Base-by-base conservation (phyloP, 2,797 vertebrate species). In the Chanos chanos region DNA sequence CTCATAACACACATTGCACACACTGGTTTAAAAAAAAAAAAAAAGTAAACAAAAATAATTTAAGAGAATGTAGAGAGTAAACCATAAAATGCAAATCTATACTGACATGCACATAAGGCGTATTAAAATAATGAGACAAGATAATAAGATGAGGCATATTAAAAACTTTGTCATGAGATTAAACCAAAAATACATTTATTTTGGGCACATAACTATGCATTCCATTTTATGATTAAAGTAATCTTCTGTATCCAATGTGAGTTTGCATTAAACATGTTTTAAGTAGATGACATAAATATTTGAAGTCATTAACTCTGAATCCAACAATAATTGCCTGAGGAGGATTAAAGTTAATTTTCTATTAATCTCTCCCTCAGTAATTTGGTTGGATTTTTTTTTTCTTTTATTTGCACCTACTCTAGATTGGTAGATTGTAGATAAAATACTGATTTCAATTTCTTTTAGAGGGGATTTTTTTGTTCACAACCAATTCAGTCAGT, bases 241-340 rank as follows among this genome's bases (percentile, higher is more conserved):
- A 85, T 85, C 78, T 78, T 47, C 61, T 60, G 65, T 67, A 70
- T 81, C 84, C 76, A 70, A 59, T 54, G 49, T 64, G 71, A 81
- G 79, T 85, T 76, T 78, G 73, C 82, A 83, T 81, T 82, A 82
- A 81, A 73, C 72, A 74, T 39, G 68, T 61, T 81, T 83, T 84
- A 84, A 86, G 81, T 74, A 74, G 80, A 82, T 75, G 75, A 73
- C 77, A 75, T 74, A 60, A 79, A 78, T 82, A 75, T 73, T 78
- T 69, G 45, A 67, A 85, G 70, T 80, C 82, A 85, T 84, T 88
- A 85, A 84, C 66, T 81, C 70, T 80, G 68, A 80, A 85, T 71
- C 76, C 74, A 79, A 72, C 75, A 63, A 70, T 81, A 81, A 83
- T 85, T 69, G 37, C 37, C 19, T 52, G 25, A 25, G 33, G 49